Percentiles rank a stretch among this genome's conserved stretches.
Evolutionary conservation across 2,888 invertebrate genomes (phyloP).

Genomic region (Eristalinus sepulchralis): DNA sequence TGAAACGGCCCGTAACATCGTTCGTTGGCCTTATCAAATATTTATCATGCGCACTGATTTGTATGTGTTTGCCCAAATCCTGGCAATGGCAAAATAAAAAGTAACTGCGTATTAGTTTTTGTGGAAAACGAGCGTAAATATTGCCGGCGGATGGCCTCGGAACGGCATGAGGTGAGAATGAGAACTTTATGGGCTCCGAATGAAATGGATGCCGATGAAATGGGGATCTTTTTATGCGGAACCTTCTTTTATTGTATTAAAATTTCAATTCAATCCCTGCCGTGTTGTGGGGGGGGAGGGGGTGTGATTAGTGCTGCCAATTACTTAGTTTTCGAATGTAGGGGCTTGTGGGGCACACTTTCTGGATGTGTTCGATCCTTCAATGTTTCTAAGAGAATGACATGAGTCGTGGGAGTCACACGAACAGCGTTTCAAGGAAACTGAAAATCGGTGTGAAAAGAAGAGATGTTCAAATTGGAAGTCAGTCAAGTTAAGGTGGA

Average conservation of each 20-base stretch:
- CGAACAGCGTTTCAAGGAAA: too few species aligned
- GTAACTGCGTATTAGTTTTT: constrained; percentile 41
- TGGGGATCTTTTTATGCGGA: too few species aligned
- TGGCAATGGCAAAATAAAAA: constrained; percentile 18
- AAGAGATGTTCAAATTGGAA: too few species aligned
- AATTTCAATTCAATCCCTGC: neutral
- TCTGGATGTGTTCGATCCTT: too few species aligned
- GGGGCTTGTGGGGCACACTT: neutral
- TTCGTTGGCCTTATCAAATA: constrained; percentile 49
- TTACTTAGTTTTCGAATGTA: neutral
- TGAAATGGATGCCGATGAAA: neutral
- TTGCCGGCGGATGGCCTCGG: neutral
- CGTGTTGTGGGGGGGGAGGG: neutral
- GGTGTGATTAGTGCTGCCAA: neutral
- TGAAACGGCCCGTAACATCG: constrained; percentile 38
- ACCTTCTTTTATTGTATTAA: neutral
- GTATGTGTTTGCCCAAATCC: constrained; percentile 6
- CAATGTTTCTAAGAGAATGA: too few species aligned
- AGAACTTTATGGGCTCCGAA: neutral
- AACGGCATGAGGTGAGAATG: neutral
- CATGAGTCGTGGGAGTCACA: too few species aligned
- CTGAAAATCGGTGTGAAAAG: too few species aligned
- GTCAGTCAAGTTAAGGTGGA: too few species aligned
- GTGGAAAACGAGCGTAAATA: constrained; percentile 9
- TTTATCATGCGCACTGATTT: constrained; percentile 46